These are phyloP conservation scores for Caenorhabditis plicata DNA, from an alignment of 2,888 invertebrate genomes.

Conservation along the genomic window DNA sequence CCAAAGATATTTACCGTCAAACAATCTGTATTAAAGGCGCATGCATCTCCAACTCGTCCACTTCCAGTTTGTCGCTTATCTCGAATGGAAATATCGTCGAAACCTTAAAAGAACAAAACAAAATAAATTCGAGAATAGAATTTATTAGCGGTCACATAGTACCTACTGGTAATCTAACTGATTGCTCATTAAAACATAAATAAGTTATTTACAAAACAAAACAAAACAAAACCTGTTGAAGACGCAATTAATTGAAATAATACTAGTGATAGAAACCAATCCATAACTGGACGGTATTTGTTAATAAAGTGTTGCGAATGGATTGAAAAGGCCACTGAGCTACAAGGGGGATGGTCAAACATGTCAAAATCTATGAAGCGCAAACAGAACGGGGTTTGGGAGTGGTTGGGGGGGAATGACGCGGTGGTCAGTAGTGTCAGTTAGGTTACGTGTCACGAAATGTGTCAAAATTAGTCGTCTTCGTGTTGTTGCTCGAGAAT, in stretches of 20 bases:
- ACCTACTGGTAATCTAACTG: slow-evolving; percentile 30
- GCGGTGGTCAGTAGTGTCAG: too few relatives aligned
- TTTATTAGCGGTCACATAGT: slow-evolving; percentile 27
- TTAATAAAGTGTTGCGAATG: too few relatives aligned
- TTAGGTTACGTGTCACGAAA: too few relatives aligned
- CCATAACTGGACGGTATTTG: too few relatives aligned
- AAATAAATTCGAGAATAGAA: background rate
- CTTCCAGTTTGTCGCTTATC: slow-evolving; percentile 49
- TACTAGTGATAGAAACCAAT: background rate
- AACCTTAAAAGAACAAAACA: background rate
- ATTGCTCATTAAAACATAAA: too few relatives aligned
- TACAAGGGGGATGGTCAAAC: background rate
- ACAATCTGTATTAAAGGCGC: slow-evolving; percentile 56
- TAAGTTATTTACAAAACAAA: background rate
- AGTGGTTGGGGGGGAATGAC: too few relatives aligned
- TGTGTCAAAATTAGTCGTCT: too few relatives aligned
- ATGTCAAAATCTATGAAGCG: slow-evolving; percentile 1
- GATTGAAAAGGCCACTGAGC: too few relatives aligned
- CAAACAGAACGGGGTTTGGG: background rate
- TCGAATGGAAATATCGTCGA: slow-evolving; percentile 15
- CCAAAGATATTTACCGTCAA: slow-evolving; percentile 24
- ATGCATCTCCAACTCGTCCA: slow-evolving; percentile 54
- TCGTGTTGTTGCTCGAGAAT: too few relatives aligned
- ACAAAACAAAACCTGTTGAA: background rate
- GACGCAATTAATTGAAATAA: background rate